Base-by-base conservation (phyloP, 1,140 invertebrate genomes). In the Conus ventricosus region DNA sequence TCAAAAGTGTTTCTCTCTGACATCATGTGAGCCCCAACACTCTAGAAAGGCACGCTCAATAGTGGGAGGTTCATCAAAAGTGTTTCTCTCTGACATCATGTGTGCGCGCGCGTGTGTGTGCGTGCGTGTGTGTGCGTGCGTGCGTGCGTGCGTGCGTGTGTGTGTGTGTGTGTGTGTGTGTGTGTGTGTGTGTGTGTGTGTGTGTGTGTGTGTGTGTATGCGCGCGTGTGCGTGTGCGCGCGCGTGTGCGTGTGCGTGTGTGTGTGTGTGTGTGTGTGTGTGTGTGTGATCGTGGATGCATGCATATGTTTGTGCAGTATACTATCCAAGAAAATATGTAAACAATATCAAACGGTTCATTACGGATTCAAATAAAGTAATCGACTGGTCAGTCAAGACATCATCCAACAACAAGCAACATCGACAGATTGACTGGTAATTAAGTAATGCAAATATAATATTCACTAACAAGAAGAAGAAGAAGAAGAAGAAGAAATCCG, bases 81-180 rank as follows among this genome's bases (percentile, higher is more conserved):
- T n/a, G n/a, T n/a, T n/a, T n/a, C n/a, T n/a, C n/a, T n/a, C n/a
- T n/a, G 23, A 67, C 11, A 67, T 67, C 23, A 67, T 67, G 63
- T 67, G 63, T 23, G 63, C 63, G 63, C 63, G 63, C 63, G 63
- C 23, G 63, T 67, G 63, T 67, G 63, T 67, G 63, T 67, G 63
- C 23, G 63, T 67, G 63, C 23, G 63, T 67, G 63, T 67, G 63
- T 67, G 63, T 67, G 63, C 23, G 63, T 67, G 63, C 23, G 63
- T 67, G 63, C 23, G 63, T 67, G 63, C 23, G 63, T 67, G 63
- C 23, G 63, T 67, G 63, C 23, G 63, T 67, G 63, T 67, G 63
- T 67, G 63, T 67, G 63, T 67, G 63, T 67, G 63, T 67, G 63
- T 67, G 63, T 67, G 63, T 67, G 63, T 67, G 63, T 67, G 63